Percentiles rank a stretch among this genome's conserved stretches.
Evolutionary conservation across 2,888 invertebrate genomes (phyloP).

Genomic region (Heteromurus nitidus): DNA sequence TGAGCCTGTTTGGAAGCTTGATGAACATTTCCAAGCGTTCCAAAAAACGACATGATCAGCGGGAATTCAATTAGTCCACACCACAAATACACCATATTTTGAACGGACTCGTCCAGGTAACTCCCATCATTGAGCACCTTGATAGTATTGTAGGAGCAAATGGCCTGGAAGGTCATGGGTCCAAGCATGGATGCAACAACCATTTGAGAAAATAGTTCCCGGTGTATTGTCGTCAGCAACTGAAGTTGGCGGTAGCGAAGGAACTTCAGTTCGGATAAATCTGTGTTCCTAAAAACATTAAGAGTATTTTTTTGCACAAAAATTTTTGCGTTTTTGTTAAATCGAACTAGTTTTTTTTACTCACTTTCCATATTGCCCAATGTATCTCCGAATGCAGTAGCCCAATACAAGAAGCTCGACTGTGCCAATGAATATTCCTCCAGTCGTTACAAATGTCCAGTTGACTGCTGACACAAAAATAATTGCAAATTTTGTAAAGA

Average conservation of each 20-base stretch:
- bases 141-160: neutral
- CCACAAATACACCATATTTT: neutral
- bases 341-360: neutral
- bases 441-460: slow-evolving; percentile 2
- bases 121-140: neutral
- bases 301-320: neutral
- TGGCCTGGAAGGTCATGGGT: too few species aligned
- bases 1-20: neutral
- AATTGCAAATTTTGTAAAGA: neutral
- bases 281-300: neutral
- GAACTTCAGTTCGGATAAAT: neutral
- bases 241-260: too few species aligned
- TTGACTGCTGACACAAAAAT: neutral
- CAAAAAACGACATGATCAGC: neutral
- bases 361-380: neutral
- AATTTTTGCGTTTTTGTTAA: too few species aligned
- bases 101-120: neutral
- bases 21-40: neutral
- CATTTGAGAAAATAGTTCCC: too few species aligned
- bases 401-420: neutral
- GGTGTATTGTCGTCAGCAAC: too few species aligned
- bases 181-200: too few species aligned
- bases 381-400: neutral
- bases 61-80: neutral
- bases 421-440: neutral